Conservation (phyloP, 2,888 invertebrate genomes). For the Andrena bicolor region DNA sequence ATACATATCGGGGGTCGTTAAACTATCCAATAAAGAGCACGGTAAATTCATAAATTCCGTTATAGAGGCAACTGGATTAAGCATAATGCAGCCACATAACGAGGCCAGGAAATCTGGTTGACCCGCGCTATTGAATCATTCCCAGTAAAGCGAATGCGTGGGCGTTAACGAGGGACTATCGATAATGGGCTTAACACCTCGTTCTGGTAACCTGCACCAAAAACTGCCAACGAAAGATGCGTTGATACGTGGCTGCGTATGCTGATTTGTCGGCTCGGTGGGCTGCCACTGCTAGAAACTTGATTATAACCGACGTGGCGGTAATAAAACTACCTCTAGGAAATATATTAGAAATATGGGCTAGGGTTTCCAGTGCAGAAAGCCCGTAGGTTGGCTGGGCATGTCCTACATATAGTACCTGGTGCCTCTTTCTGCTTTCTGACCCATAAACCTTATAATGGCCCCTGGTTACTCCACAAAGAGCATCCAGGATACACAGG, state of each 20-base stretch:
- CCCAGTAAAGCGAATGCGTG: background rate
- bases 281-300: constrained; percentile 1
- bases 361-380: constrained; percentile 36
- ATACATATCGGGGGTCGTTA: background rate
- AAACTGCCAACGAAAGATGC: background rate
- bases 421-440: constrained; percentile 58
- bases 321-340: constrained; percentile 52
- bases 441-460: constrained; percentile 75
- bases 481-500: constrained; percentile 34
- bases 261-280: background rate
- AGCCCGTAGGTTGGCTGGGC: constrained; percentile 52
- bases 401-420: constrained; percentile 59
- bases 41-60: constrained; percentile 34
- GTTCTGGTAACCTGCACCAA: background rate
- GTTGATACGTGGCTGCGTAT: background rate
- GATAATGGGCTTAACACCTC: constrained; percentile 29
- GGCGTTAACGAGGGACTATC: background rate
- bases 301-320: constrained; percentile 21
- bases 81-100: constrained; percentile 4
- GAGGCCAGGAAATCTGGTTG: background rate
- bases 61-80: constrained; percentile 18
- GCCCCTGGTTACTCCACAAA: constrained; percentile 59
- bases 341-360: constrained; percentile 36
- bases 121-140: constrained; percentile 22
- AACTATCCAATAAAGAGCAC: constrained; percentile 5